Conservation (phyloP, 2,113 vertebrate species). For the Progne subis region DNA sequence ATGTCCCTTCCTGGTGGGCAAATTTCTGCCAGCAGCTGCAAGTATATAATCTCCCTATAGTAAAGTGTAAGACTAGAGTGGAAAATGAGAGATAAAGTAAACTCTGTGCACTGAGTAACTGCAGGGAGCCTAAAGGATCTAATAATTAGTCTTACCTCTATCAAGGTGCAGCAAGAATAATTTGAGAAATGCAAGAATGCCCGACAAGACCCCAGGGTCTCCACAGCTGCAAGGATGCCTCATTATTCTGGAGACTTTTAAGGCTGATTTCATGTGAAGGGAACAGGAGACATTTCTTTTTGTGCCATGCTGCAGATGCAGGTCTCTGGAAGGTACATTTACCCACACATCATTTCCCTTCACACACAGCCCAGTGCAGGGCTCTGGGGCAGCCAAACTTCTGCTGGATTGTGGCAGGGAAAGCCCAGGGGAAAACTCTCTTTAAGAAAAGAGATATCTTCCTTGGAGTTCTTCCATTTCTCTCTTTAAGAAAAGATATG, state of each 20-base stretch:
- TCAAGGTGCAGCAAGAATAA: conserved; percentile 20
- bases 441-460: background rate
- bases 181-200: background rate
- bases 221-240: background rate
- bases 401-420: background rate
- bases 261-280: accelerated
- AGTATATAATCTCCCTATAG: background rate
- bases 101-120: background rate
- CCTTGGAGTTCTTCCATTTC: too few species aligned
- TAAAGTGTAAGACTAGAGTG: background rate
- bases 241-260: conserved; percentile 8
- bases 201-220: background rate
- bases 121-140: background rate
- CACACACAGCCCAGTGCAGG: background rate
- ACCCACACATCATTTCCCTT: background rate
- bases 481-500: background rate
- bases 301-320: background rate
- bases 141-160: conserved; percentile 1
- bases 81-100: background rate
- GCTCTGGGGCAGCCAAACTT: background rate
- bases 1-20: background rate
- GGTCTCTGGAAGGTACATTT: background rate
- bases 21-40: background rate
- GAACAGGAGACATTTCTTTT: background rate
- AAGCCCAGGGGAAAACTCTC: background rate